These are phyloP conservation scores for Sardina pilchardus DNA, from an alignment of 2,113 vertebrate species.

Conservation along the genomic window DNA sequence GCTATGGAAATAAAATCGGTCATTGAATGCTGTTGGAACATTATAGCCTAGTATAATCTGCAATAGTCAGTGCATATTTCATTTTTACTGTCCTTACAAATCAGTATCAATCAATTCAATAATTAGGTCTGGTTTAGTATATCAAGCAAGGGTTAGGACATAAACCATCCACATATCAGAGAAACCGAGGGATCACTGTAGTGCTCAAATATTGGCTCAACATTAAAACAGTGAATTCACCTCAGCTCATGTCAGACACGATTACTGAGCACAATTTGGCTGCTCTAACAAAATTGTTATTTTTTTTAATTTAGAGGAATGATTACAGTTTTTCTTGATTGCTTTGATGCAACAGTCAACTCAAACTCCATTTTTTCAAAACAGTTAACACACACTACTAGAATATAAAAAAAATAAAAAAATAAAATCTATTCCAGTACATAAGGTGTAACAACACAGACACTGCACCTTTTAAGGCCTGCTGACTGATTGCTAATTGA, in stretches of 20 bases:
- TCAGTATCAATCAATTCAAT: not conserved
- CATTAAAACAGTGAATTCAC: not conserved
- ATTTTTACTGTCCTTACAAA: not conserved
- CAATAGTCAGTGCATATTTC: not conserved
- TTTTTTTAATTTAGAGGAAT: not conserved
- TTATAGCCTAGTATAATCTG: not conserved
- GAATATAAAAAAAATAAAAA: too few species aligned
- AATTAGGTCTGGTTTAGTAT: not conserved
- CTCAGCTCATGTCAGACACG: not conserved
- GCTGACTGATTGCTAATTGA: too few species aligned
- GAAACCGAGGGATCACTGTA: not conserved
- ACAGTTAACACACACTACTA: too few species aligned
- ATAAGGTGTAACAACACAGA: too few species aligned
- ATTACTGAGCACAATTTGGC: not conserved
- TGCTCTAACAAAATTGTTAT: too few species aligned
- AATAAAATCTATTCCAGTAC: too few species aligned
- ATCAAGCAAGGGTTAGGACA: not conserved
- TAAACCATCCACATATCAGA: not conserved
- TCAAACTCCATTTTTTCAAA: too few species aligned
- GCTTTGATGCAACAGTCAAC: too few species aligned
- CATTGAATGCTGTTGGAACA: not conserved
- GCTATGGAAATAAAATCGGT: not conserved
- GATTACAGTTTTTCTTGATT: too few species aligned
- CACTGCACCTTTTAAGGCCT: too few species aligned
- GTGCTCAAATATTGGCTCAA: not conserved